These are phyloP conservation scores for Chaetodon auriga DNA, from an alignment of 2,113 vertebrate genomes.

Conservation along the genomic window DNA sequence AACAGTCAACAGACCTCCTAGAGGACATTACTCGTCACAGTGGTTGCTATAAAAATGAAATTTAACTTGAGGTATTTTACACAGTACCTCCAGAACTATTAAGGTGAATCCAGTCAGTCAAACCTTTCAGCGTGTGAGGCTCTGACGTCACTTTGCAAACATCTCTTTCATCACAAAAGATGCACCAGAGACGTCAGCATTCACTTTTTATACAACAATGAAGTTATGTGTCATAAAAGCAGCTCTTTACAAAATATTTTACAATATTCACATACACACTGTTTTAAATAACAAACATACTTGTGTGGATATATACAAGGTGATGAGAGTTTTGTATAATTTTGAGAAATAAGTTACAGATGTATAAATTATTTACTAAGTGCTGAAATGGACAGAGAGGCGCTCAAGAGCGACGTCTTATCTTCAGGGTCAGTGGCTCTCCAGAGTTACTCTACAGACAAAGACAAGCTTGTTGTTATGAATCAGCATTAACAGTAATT, in stretches of 20 bases:
- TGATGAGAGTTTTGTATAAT: conserved; percentile 38
- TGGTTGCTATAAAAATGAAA: conserved; percentile 13
- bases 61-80: conserved; percentile 38
- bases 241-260: conserved; percentile 53
- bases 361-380: conserved; percentile 68
- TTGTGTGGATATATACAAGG: conserved; percentile 53
- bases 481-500: background rate
- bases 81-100: conserved; percentile 34
- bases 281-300: conserved; percentile 60
- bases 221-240: conserved; percentile 39
- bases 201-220: conserved; percentile 18
- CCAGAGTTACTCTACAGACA: conserved; percentile 65
- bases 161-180: background rate
- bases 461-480: conserved; percentile 17
- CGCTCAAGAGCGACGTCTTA: background rate
- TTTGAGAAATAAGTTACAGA: conserved; percentile 49
- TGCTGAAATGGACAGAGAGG: conserved; percentile 52
- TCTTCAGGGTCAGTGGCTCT: conserved; percentile 58
- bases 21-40: conserved; percentile 24
- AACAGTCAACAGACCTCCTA: background rate
- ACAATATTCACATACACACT: conserved; percentile 58
- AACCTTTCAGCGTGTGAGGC: background rate
- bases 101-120: background rate
- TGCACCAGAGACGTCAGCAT: background rate
- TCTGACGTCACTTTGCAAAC: background rate